These are phyloP conservation scores for Orchestia grillus DNA, from an alignment of 1,140 invertebrate species.

Conservation along the genomic window DNA sequence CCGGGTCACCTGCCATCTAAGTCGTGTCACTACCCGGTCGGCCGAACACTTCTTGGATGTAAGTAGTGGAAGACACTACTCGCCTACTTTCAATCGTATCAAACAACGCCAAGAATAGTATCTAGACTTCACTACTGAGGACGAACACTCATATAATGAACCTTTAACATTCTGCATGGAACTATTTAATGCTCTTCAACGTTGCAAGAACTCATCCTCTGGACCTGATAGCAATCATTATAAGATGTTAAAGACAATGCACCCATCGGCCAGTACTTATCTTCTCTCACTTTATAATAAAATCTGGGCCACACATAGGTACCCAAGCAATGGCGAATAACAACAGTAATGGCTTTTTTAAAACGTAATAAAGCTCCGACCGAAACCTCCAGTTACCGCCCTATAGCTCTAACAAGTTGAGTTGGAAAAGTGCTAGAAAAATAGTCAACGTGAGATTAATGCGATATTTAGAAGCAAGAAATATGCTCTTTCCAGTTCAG, in stretches of 20 bases:
- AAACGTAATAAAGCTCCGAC: not conserved
- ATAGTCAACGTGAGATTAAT: not conserved
- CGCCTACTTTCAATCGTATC: not conserved
- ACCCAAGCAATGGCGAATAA: not conserved
- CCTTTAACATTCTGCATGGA: not conserved
- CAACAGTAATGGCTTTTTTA: not conserved
- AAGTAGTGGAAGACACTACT: not conserved
- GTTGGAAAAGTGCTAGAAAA: not conserved
- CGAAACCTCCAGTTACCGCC: not conserved
- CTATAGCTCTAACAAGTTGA: conserved; percentile 1
- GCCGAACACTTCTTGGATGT: not conserved
- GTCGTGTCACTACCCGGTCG: not conserved
- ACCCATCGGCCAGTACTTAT: no score
- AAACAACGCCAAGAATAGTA: not conserved
- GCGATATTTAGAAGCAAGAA: not conserved
- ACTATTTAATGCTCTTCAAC: not conserved
- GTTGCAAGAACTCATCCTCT: not conserved
- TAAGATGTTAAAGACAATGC: not conserved
- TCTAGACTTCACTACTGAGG: not conserved
- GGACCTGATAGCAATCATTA: not conserved
- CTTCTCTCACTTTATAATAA: no score
- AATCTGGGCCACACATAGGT: not conserved
- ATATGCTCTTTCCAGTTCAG: not conserved
- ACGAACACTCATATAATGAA: not conserved
- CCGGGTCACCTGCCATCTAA: not conserved